Percentiles rank a stretch among this genome's conserved stretches.
These are phyloP conservation scores for Ganaspis sp. DNA, from an alignment of 1,140 invertebrate species.

Conservation along the genomic window DNA sequence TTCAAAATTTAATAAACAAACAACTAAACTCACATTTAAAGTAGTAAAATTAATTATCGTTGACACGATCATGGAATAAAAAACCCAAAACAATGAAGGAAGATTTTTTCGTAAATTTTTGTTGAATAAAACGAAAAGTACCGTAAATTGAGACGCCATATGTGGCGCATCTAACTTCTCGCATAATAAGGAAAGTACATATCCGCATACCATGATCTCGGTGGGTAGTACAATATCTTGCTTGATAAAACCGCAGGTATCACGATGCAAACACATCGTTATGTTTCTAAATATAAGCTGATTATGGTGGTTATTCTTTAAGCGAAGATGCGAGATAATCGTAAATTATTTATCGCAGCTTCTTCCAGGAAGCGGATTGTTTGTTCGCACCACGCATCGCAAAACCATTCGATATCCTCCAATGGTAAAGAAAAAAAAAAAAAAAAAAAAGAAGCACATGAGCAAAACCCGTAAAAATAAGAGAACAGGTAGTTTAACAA, in stretches of 20 bases:
- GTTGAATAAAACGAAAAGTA: background rate
- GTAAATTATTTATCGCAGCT: slow-evolving; percentile 30
- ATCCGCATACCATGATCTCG: slow-evolving; percentile 6
- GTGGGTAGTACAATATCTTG: background rate
- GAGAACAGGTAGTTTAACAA: background rate
- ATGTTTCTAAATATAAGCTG: slow-evolving; percentile 1
- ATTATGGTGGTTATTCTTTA: slow-evolving; percentile 16
- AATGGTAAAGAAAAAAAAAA: background rate
- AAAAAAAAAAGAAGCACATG: background rate
- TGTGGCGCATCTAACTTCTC: background rate
- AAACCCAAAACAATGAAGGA: no score
- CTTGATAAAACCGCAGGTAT: background rate
- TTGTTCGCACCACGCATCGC: slow-evolving; percentile 7
- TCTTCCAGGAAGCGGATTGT: slow-evolving; percentile 18
- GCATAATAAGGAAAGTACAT: slow-evolving; percentile 14
- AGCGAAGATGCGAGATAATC: slow-evolving; percentile 6
- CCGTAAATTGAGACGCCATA: background rate
- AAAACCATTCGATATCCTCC: background rate
- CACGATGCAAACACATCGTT: background rate
- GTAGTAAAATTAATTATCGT: no score
- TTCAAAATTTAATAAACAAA: no score
- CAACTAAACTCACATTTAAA: no score
- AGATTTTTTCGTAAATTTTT: no score
- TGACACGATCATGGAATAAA: no score
- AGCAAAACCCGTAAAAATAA: background rate